A percentile compares a stretch with the other conserved stretches of the same genome.
Evolutionary conservation across 2,797 vertebrate genomes (phyloP).

Genomic region (Crenuchus spilurus): DNA sequence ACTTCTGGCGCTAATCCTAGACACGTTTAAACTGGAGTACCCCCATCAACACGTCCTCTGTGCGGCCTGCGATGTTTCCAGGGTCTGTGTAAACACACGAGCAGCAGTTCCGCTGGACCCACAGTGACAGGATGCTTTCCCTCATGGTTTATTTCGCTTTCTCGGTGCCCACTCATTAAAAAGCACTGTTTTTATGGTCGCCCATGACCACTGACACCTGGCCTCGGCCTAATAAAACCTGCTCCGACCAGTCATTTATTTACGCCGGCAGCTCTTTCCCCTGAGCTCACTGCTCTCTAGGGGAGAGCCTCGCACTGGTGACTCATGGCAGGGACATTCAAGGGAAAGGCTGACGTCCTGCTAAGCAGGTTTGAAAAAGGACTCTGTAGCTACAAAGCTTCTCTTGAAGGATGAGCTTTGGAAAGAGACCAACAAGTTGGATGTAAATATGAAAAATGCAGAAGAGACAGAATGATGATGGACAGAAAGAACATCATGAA

Average conservation of each 20-base stretch:
- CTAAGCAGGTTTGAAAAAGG: not conserved
- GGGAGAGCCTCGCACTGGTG: conserved; percentile 53
- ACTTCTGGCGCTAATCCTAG: conserved; percentile 31
- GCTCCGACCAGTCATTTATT: conserved; percentile 70
- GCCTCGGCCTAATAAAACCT: conserved; percentile 62
- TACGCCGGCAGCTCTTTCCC: conserved; percentile 65
- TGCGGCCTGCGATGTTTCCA: conserved; percentile 16
- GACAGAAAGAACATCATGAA: not conserved
- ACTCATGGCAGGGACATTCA: conserved; percentile 43
- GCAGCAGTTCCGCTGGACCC: conserved; percentile 52
- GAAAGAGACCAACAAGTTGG: not conserved
- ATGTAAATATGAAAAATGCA: not conserved
- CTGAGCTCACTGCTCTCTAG: conserved; percentile 33
- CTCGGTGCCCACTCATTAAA: conserved; percentile 59
- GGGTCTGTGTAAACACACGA: conserved; percentile 43
- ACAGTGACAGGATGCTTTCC: conserved; percentile 65
- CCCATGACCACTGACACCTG: conserved; percentile 53
- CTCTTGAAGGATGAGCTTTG: not conserved
- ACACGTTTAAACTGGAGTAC: conserved; percentile 38
- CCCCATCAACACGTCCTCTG: conserved; percentile 18
- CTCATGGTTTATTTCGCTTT: conserved; percentile 68
- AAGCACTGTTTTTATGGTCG: conserved; percentile 37
- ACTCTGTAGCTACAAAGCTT: conserved; percentile 55
- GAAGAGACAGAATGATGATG: not conserved
- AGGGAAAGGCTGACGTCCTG: conserved; percentile 47